Percentiles rank a stretch among this genome's conserved stretches.
These are phyloP conservation scores for Cephalopachus bancanus DNA, from an alignment of 2,797 vertebrate species.

Conservation along the genomic window DNA sequence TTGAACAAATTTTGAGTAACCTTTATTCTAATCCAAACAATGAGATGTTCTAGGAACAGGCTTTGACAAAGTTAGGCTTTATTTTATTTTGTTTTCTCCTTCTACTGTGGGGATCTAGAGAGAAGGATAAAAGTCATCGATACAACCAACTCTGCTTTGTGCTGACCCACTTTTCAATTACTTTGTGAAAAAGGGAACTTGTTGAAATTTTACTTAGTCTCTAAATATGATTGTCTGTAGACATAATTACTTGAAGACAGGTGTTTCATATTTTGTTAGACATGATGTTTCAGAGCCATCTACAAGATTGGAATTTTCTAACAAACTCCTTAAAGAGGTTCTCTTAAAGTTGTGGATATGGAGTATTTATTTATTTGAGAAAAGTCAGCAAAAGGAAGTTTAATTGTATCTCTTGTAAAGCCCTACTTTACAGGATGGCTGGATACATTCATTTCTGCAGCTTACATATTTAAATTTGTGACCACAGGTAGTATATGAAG, in stretches of 20 bases:
- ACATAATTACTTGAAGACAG: neutral
- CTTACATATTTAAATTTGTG: neutral
- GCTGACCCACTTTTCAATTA: neutral
- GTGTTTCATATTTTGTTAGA: neutral
- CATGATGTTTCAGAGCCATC: neutral
- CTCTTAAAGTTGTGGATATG: constrained; percentile 35
- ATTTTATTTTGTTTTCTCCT: neutral
- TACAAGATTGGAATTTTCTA: neutral
- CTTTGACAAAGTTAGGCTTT: constrained; percentile 13
- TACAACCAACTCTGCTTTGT: neutral
- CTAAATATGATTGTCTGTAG: neutral
- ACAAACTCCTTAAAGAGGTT: constrained; percentile 39
- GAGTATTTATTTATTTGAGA: too few species aligned
- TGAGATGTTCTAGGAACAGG: neutral
- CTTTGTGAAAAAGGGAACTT: neutral
- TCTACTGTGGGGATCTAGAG: neutral
- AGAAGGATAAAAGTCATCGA: neutral
- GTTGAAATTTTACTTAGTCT: neutral
- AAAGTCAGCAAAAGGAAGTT: neutral
- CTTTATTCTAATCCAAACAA: constrained; percentile 27
- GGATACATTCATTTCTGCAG: neutral
- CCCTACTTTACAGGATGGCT: neutral
- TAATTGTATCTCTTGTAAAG: neutral
- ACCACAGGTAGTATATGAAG: neutral
- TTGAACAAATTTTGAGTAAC: neutral